Conservation (phyloP, 2,797 vertebrate species). For the Mastacembelus armatus region DNA sequence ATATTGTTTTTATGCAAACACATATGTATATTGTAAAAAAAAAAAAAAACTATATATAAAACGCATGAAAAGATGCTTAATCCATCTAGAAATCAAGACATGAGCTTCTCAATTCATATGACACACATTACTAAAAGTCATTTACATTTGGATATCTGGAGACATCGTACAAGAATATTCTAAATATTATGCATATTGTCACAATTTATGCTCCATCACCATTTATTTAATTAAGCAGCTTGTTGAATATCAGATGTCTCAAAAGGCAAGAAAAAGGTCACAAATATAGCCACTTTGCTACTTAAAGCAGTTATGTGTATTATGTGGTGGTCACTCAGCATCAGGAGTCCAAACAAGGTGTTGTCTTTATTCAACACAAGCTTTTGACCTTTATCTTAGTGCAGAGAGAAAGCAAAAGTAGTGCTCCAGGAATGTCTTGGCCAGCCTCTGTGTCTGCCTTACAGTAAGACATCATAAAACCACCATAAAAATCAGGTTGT, state of each 20-base stretch:
- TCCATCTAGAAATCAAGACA: conserved; percentile 13
- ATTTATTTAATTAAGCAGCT: conserved; percentile 36
- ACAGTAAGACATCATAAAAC: conserved; percentile 42
- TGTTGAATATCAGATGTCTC: conserved; percentile 18
- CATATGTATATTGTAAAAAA: conserved; percentile 5
- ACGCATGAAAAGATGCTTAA: conserved; percentile 30
- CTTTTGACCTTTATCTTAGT: conserved; percentile 34
- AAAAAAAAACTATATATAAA: conserved; percentile 38
- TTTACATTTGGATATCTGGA: conserved; percentile 27
- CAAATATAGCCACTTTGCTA: conserved; percentile 22
- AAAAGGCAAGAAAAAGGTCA: conserved; percentile 11
- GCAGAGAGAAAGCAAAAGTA: conserved; percentile 66
- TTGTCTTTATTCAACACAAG: conserved; percentile 6
- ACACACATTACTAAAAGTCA: conserved; percentile 21
- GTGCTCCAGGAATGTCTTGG: conserved; percentile 25
- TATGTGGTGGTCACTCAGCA: neutral
- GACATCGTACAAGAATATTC: conserved; percentile 1
- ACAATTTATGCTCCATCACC: conserved; percentile 44
- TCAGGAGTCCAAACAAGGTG: conserved; percentile 18
- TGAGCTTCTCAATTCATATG: conserved; percentile 22
- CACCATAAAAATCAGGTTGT: conserved; percentile 25
- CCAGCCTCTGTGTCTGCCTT: neutral
- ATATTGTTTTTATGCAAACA: conserved; percentile 11
- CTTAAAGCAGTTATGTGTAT: conserved; percentile 6
- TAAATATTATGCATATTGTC: conserved; percentile 5